Evolutionary conservation across 1,140 invertebrate species (phyloP), one percentile per base, ranked within the genome.

Genomic region (Aphaenogaster ashmeadi): DNA sequence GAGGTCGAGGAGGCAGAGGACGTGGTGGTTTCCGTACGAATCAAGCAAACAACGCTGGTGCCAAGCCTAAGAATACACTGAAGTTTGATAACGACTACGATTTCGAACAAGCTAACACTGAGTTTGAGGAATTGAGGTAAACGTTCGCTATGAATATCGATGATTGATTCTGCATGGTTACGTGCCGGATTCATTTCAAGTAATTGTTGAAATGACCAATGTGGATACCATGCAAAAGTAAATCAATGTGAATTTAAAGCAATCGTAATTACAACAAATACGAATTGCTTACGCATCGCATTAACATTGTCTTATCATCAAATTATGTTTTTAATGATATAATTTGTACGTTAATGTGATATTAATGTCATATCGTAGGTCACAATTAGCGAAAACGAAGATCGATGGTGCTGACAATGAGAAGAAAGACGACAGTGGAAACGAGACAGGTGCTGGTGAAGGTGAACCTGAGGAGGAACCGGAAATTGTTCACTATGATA

Each of bases 51-150:
- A 93, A 94, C 88, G 62, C 91, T 86, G 92, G 92, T 78, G 89
- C 90, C 67, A 95, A 96, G 81, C 93, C 95, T 77, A 97, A 97
- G 94, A 97, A 97, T 90, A 97, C 97, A 5, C 96, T 99, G 60
- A 99, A 99, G 93, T 99, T 99, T 95, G 98, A 99, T 83, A 98
- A 97, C 74, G 99, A 99, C 91, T 99, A 98, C 95, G 99, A 99
- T 96, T 99, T 99, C 95, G 99, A 99, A 94, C 98, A 99, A 94
- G 98, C 99, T 9, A 99, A 99, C 95, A 98, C 98, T 47, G 97
- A 99, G 94, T 99, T 99, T 95, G 98, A 99, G 93, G 98, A 99
- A 95, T 96, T 99, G 18, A 97, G 98, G 94, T 96, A 95, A 18
- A 69, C 33, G 33, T 85, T 54, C 3, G 36, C 21, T 33, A 56